Conservation (phyloP, 2,888 invertebrate genomes). For the Cartodere bifasciata region DNA sequence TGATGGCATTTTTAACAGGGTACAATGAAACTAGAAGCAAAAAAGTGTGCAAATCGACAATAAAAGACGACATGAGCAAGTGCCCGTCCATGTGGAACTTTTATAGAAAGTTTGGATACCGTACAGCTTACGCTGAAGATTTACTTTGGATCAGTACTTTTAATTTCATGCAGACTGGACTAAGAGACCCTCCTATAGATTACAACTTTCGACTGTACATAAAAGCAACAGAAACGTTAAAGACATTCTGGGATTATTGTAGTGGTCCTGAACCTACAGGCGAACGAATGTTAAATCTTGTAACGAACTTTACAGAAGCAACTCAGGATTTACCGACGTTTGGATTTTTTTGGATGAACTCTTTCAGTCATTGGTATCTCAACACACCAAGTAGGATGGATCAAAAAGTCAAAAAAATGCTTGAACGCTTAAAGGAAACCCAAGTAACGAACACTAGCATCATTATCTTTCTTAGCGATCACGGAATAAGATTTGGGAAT, state of each 20-base stretch:
- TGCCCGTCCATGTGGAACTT: constrained; percentile 69
- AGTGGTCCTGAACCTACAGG: constrained; percentile 49
- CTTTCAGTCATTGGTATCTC: constrained; percentile 59
- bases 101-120: constrained; percentile 56
- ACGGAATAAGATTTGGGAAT: constrained; percentile 68
- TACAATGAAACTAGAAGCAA: constrained; percentile 35
- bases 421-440: constrained; percentile 45
- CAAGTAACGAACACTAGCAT: constrained; percentile 52
- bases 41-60: constrained; percentile 36
- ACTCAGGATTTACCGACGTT: constrained; percentile 49
- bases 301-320: constrained; percentile 49
- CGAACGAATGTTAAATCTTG: constrained; percentile 57
- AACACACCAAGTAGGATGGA: constrained; percentile 62
- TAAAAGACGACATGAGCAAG: constrained; percentile 46
- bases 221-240: constrained; percentile 33
- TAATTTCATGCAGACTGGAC: constrained; percentile 53
- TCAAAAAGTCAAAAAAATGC: constrained; percentile 43
- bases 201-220: constrained; percentile 63
- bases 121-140: constrained; percentile 73
- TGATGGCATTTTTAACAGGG: constrained; percentile 72
- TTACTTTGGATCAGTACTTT: constrained; percentile 58
- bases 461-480: constrained; percentile 64
- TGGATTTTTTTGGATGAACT: constrained; percentile 70
- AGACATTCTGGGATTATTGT: constrained; percentile 43
- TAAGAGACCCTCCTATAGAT: constrained; percentile 59